phyloP scores from a whole-genome alignment of 2,113 vertebrate genomes.

The Hydropotes inermis region DNA sequence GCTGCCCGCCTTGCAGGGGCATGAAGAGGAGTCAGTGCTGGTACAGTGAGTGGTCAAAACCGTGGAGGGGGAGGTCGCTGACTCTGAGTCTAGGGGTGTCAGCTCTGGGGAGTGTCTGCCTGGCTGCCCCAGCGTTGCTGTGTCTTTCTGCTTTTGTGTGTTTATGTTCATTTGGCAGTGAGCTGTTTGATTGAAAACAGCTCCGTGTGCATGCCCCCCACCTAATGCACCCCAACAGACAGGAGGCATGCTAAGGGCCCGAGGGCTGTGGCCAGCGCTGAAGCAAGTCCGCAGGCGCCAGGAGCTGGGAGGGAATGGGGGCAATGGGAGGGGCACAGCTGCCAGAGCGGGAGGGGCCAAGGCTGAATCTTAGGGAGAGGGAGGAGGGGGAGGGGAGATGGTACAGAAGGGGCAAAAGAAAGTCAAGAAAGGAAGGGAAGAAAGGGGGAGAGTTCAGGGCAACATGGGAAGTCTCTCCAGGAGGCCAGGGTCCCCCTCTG shows the following conservation, averaged over 20 bases:
- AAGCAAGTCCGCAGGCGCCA: background rate
- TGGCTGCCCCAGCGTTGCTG: too few species aligned
- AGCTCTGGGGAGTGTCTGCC: background rate
- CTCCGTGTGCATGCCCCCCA: accelerated
- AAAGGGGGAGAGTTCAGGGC: accelerated
- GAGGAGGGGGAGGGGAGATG: background rate
- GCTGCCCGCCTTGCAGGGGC: background rate
- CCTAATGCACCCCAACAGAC: background rate
- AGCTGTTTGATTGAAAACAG: background rate
- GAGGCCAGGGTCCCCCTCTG: background rate
- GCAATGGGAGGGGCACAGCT: background rate
- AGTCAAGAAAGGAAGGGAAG: background rate
- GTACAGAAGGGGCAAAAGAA: background rate
- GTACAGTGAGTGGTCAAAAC: background rate
- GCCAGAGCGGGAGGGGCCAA: background rate
- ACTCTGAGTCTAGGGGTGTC: background rate
- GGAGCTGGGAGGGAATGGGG: background rate
- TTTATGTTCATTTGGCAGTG: background rate
- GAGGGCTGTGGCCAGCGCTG: background rate
- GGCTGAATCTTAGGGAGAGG: background rate
- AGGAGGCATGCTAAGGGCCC: background rate
- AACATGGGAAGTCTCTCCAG: background rate
- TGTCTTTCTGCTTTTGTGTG: background rate
- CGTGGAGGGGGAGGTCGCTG: accelerated
- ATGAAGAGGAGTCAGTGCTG: background rate